Percentiles rank a stretch among this genome's conserved stretches.
Conservation (phyloP, 1,140 invertebrate genomes). For the Agraylea sexmaculata region DNA sequence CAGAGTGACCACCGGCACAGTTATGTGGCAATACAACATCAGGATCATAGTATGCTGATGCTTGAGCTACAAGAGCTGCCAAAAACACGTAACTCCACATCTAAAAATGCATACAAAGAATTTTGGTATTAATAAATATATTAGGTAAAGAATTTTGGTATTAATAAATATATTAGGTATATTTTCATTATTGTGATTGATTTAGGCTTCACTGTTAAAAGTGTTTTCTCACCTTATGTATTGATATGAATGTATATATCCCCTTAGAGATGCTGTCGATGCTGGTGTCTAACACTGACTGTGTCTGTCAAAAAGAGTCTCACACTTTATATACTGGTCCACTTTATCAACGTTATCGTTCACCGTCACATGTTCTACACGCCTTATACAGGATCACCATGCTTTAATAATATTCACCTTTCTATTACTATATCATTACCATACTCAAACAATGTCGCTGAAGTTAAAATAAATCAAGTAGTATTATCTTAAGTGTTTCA, state of each 20-base stretch:
- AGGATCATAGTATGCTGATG: constrained; percentile 35
- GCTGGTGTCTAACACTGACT: constrained; percentile 16
- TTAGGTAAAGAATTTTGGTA: neutral
- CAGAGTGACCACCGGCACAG: constrained; percentile 23
- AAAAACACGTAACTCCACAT: constrained; percentile 24
- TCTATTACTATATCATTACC: neutral
- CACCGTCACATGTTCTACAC: neutral
- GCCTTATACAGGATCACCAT: constrained; percentile 3
- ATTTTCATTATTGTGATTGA: neutral
- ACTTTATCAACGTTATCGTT: constrained; percentile 12
- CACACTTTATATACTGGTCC: constrained; percentile 20
- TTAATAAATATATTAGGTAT: neutral
- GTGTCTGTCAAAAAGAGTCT: constrained; percentile 15
- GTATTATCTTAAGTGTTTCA: constrained; percentile 2
- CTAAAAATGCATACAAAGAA: constrained; percentile 2
- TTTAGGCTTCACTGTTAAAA: neutral
- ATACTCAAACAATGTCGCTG: neutral
- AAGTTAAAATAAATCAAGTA: neutral
- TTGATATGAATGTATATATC: neutral
- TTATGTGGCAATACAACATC: constrained; percentile 35
- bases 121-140: constrained; percentile 1
- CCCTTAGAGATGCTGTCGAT: neutral
- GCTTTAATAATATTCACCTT: constrained; percentile 2
- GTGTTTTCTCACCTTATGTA: neutral
- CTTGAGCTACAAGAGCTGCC: constrained; percentile 20